Evolutionary conservation across 1,140 invertebrate genomes (phyloP).

Genomic region (Ectropis grisescens): DNA sequence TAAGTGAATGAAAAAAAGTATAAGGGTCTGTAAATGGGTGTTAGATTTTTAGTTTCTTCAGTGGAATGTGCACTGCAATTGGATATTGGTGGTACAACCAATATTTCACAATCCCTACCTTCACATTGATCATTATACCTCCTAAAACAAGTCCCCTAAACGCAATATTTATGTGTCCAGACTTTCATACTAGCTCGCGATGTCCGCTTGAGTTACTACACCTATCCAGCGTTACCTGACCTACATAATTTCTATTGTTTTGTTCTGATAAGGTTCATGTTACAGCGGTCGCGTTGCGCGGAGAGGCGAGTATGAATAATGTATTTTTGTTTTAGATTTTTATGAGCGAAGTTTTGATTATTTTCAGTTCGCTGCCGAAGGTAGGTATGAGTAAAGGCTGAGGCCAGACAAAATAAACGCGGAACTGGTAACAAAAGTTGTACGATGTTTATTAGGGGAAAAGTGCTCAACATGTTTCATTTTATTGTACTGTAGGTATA

Average conservation of each 20-base stretch:
- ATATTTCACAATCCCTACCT: too few species aligned
- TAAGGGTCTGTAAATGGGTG: too few species aligned
- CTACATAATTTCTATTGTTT: slow-evolving; percentile 21
- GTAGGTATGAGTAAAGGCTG: slow-evolving; percentile 33
- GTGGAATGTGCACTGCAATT: too few species aligned
- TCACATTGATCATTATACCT: too few species aligned
- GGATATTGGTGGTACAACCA: too few species aligned
- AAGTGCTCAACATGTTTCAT: too few species aligned
- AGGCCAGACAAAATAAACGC: slow-evolving; percentile 45
- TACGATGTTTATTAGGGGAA: too few species aligned
- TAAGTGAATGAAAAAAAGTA: too few species aligned
- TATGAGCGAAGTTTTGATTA: slow-evolving; percentile 69
- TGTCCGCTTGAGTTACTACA: slow-evolving; percentile 35
- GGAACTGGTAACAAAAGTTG: slow-evolving; percentile 9
- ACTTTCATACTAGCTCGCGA: slow-evolving; percentile 57
- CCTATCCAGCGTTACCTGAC: slow-evolving; percentile 30
- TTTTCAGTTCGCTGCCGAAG: slow-evolving; percentile 60
- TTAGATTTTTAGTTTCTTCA: too few species aligned
- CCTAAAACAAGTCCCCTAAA: slow-evolving; percentile 33
- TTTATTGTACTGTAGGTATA: too few species aligned
- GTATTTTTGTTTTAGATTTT: slow-evolving; percentile 71
- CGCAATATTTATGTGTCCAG: slow-evolving; percentile 66
- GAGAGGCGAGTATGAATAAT: slow-evolving; percentile 65
- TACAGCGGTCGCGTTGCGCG: too few species aligned
- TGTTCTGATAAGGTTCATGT: too few species aligned